Evolutionary conservation across 1,140 invertebrate species (phyloP).

Genomic region (Temnothorax curvispinosus): DNA sequence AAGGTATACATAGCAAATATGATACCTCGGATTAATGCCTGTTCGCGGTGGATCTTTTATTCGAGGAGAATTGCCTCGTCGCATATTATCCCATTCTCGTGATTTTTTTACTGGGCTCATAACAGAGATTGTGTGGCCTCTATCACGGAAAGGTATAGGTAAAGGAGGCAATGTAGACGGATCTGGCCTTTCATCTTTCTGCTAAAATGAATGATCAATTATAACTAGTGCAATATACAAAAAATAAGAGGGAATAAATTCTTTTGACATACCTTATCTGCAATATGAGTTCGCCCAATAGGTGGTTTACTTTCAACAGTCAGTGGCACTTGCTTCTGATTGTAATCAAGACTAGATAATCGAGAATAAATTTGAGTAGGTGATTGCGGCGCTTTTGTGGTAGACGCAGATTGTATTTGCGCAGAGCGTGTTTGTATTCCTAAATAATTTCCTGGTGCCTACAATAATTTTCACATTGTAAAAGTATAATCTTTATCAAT

Average conservation of each 20-base stretch:
- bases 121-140: slow-evolving; percentile 94
- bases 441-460: slow-evolving; percentile 80
- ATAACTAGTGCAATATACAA: background rate
- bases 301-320: slow-evolving; percentile 82
- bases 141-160: slow-evolving; percentile 88
- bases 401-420: slow-evolving; percentile 74
- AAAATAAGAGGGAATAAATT: slow-evolving; percentile 26
- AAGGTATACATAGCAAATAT: background rate
- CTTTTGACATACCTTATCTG: slow-evolving; percentile 78
- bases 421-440: slow-evolving; percentile 76
- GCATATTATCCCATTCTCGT: slow-evolving; percentile 82
- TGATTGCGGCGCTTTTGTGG: slow-evolving; percentile 85
- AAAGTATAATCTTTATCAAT: background rate
- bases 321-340: slow-evolving; percentile 76
- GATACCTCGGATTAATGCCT: slow-evolving; percentile 89
- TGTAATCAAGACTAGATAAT: slow-evolving; percentile 79
- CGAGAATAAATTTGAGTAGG: slow-evolving; percentile 85
- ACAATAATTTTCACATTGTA: slow-evolving; percentile 36
- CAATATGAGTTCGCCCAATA: slow-evolving; percentile 81
- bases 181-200: slow-evolving; percentile 83
- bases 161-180: slow-evolving; percentile 86
- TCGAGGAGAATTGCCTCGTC: slow-evolving; percentile 83
- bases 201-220: slow-evolving; percentile 46
- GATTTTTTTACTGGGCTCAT: slow-evolving; percentile 90
- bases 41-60: slow-evolving; percentile 87